These are phyloP conservation scores for Haliaeetus leucogaster DNA, from an alignment of 2,113 vertebrate species.

Conservation along the genomic window DNA sequence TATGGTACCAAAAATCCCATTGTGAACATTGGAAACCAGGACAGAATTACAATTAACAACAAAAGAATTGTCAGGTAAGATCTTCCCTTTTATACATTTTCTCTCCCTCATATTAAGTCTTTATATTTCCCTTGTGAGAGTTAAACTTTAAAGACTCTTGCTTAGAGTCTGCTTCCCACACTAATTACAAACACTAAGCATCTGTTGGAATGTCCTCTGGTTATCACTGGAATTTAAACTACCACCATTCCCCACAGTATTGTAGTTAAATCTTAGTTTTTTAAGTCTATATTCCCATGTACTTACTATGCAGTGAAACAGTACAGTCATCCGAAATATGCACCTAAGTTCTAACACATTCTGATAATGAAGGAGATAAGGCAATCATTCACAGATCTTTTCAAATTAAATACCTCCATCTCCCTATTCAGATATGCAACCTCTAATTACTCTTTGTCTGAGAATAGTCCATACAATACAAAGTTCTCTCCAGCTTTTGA, in stretches of 20 bases:
- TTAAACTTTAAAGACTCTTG: conserved; percentile 39
- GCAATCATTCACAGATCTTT: neutral
- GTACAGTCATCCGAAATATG: neutral
- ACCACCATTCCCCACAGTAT: neutral
- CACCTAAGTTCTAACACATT: neutral
- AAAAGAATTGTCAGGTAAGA: neutral
- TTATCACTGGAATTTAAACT: conserved; percentile 44
- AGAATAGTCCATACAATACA: neutral
- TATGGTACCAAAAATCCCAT: neutral
- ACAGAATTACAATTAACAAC: neutral
- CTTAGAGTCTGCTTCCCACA: conserved; percentile 10
- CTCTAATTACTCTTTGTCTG: neutral
- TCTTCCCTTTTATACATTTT: neutral
- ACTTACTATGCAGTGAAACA: neutral
- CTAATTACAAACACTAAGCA: conserved; percentile 57
- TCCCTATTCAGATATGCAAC: neutral
- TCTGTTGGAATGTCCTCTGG: conserved; percentile 16
- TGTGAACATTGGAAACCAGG: neutral
- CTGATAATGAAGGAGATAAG: neutral
- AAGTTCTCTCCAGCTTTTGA: neutral
- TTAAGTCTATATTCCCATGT: conserved; percentile 1
- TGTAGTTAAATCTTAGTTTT: conserved; percentile 10
- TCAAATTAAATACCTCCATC: neutral
- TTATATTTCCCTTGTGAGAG: conserved; percentile 36
- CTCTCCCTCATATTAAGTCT: neutral